Evolutionary conservation across 2,797 vertebrate genomes (phyloP).

Genomic region (Hemibagrus guttatus): DNA sequence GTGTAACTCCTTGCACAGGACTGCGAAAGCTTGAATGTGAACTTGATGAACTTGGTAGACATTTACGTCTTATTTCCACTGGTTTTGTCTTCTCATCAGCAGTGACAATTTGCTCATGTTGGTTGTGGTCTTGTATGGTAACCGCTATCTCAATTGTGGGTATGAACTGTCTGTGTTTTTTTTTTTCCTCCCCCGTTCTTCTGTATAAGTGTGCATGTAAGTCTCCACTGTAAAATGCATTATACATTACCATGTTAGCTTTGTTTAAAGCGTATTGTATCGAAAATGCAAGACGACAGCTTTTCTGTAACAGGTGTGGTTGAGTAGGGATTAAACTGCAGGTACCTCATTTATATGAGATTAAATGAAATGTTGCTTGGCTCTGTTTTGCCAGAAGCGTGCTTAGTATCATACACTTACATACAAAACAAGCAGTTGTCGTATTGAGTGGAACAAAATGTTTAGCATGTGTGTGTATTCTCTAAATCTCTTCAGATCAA

Average conservation of each 20-base stretch:
- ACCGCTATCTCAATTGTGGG: background rate
- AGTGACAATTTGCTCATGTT: background rate
- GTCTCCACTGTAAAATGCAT: background rate
- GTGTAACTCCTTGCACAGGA: background rate
- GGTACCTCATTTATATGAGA: background rate
- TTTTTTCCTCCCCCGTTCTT: too few species aligned
- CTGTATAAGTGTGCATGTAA: background rate
- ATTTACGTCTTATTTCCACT: background rate
- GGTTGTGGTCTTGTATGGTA: background rate
- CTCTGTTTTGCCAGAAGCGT: background rate
- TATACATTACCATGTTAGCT: background rate
- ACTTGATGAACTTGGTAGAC: background rate
- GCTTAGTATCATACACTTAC: background rate
- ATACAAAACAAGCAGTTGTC: background rate
- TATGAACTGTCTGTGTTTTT: background rate
- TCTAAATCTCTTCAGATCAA: conserved; percentile 72
- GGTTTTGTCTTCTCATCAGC: background rate
- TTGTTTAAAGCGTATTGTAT: background rate
- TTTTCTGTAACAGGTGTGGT: background rate
- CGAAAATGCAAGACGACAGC: background rate
- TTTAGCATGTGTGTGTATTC: conserved; percentile 63
- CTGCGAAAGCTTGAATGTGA: background rate
- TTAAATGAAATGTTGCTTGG: background rate
- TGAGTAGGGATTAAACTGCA: background rate
- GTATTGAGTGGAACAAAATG: conserved; percentile 19